Percentiles rank a stretch among this genome's conserved stretches.
These are phyloP conservation scores for Karalla daura DNA, from an alignment of 2,797 vertebrate genomes.

Conservation along the genomic window DNA sequence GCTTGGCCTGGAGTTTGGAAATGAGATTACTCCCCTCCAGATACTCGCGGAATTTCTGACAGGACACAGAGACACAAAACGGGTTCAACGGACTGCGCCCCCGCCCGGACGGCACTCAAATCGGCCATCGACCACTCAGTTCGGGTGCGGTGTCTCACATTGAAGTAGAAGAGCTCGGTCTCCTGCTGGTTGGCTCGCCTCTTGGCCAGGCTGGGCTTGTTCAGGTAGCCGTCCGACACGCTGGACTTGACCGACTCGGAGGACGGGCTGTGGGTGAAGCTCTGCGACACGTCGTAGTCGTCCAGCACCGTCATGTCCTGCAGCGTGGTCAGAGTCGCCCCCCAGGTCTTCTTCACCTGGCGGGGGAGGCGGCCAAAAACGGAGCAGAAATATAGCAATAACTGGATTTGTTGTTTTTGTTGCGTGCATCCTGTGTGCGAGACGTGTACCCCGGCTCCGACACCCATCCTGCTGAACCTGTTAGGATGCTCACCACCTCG, in stretches of 20 bases:
- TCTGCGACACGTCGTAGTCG: conserved; percentile 96
- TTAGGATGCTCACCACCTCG: background rate
- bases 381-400: too few species aligned
- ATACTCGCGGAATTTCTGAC: conserved; percentile 91
- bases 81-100: too few species aligned
- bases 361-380: background rate
- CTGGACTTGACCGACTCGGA: conserved; percentile 98
- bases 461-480: background rate
- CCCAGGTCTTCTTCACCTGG: conserved; percentile 98
- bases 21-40: conserved; percentile 90
- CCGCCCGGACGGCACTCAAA: too few species aligned
- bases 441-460: too few species aligned
- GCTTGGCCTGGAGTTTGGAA: conserved; percentile 92
- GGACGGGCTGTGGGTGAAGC: conserved; percentile 97
- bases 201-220: conserved; percentile 98
- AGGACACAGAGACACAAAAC: background rate
- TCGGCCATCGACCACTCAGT: too few species aligned
- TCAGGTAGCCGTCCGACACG: conserved; percentile 96
- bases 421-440: too few species aligned
- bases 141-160: too few species aligned
- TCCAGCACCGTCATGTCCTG: conserved; percentile 97
- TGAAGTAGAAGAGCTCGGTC: conserved; percentile 99
- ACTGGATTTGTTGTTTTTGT: too few species aligned
- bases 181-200: conserved; percentile 96
- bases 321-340: conserved; percentile 94